Conservation (phyloP, 2,888 invertebrate species). For the Nymphalis polychloros region DNA sequence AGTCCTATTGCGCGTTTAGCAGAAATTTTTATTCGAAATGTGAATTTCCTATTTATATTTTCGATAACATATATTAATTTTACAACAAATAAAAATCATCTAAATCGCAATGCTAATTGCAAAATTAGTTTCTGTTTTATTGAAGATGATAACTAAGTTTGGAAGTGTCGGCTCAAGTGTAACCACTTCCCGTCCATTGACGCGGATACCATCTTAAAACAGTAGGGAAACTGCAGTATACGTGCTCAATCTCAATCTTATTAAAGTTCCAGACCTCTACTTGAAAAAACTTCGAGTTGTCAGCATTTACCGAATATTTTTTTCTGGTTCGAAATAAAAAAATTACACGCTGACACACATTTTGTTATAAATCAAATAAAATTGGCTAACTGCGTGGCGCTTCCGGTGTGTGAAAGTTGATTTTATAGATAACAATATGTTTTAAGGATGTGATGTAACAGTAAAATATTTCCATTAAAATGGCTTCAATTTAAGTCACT, state of each 20-base stretch:
- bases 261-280: constrained; percentile 62
- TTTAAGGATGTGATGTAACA: too few relatives aligned
- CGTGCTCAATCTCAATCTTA: constrained; percentile 67
- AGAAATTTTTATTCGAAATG: too few relatives aligned
- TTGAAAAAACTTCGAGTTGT: constrained; percentile 60
- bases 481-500: too few relatives aligned
- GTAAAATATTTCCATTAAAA: too few relatives aligned
- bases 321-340: not conserved
- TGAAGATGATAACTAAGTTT: too few relatives aligned
- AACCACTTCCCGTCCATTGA: too few relatives aligned
- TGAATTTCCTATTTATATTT: not conserved
- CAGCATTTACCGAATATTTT: constrained; percentile 56
- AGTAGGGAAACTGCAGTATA: constrained; percentile 41
- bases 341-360: not conserved
- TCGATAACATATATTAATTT: not conserved
- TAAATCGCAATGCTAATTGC: too few relatives aligned
- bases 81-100: too few relatives aligned
- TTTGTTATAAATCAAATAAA: not conserved
- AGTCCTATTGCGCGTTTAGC: too few relatives aligned
- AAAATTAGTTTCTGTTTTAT: not conserved
- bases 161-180: too few relatives aligned
- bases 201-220: not conserved
- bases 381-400: not conserved
- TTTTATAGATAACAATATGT: not conserved
- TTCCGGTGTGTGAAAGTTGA: not conserved